Percentiles rank a stretch among this genome's conserved stretches.
phyloP scores from a whole-genome alignment of 2,888 invertebrate species.

The Drosophila paramelanica region DNA sequence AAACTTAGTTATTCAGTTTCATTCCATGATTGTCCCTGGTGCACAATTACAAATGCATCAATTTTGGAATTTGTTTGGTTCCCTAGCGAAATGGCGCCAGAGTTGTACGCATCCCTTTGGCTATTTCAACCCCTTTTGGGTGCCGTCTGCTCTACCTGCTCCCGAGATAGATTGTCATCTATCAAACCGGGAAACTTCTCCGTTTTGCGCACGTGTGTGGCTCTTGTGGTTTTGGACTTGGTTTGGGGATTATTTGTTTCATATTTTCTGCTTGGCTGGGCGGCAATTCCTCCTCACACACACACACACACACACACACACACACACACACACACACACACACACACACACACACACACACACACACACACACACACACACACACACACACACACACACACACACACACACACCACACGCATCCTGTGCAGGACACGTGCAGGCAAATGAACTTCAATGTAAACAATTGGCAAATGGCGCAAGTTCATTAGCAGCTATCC shows the following conservation, averaged over 20 bases:
- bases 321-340: constrained; percentile 4
- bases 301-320: background rate
- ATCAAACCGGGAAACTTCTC: constrained; percentile 13
- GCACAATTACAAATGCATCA: constrained; percentile 50
- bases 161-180: constrained; percentile 51
- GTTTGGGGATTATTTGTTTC: constrained; percentile 27
- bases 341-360: background rate
- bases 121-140: constrained; percentile 36
- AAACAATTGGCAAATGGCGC: constrained; percentile 34
- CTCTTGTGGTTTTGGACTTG: constrained; percentile 40
- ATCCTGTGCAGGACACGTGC: constrained; percentile 44
- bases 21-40: constrained; percentile 3
- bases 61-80: constrained; percentile 33
- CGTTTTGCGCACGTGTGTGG: constrained; percentile 58
- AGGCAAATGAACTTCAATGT: constrained; percentile 29
- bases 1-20: background rate
- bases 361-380: no score
- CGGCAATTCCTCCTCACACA: constrained; percentile 8
- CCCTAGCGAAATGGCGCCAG: constrained; percentile 46
- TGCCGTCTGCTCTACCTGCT: constrained; percentile 41
- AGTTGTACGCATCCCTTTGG: constrained; percentile 19
- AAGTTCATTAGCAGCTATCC: constrained; percentile 51
- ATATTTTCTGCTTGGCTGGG: constrained; percentile 37
- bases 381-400: no score
- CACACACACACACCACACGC: background rate